Evolutionary conservation across 2,888 invertebrate species (phyloP).

Genomic region (Amphipoea oculea): DNA sequence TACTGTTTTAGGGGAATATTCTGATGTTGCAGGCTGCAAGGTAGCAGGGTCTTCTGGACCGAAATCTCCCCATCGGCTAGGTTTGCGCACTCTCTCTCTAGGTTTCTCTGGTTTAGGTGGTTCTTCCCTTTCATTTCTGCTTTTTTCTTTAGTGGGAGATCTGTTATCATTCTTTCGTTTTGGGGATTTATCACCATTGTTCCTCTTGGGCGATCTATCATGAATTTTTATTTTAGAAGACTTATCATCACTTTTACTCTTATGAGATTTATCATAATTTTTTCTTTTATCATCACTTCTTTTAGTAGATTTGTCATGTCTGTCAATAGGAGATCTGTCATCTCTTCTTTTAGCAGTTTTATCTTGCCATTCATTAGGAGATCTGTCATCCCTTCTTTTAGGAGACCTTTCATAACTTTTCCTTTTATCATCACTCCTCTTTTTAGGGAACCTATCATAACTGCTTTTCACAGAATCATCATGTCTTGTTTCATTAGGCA

Average conservation of each 20-base stretch:
- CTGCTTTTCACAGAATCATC: background rate
- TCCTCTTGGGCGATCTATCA: slow-evolving; percentile 51
- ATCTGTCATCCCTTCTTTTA: slow-evolving; percentile 14
- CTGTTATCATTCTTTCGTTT: slow-evolving; percentile 46
- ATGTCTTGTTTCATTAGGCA: background rate
- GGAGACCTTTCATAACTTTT: slow-evolving; percentile 29
- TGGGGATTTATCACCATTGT: slow-evolving; percentile 21
- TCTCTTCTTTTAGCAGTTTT: slow-evolving; percentile 7
- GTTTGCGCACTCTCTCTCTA: slow-evolving; percentile 69
- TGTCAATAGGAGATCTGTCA: slow-evolving; percentile 6
- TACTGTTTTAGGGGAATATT: slow-evolving; percentile 48
- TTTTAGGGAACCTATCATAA: slow-evolving; percentile 41
- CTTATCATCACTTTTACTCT: slow-evolving; percentile 42
- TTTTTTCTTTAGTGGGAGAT: slow-evolving; percentile 39
- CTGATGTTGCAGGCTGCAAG: slow-evolving; percentile 50
- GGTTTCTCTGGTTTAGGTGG: slow-evolving; percentile 65
- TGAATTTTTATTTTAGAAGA: slow-evolving; percentile 63
- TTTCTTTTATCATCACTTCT: slow-evolving; percentile 31
- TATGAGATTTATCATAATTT: slow-evolving; percentile 47
- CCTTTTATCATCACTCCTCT: slow-evolving; percentile 23
- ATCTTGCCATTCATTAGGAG: slow-evolving; percentile 5
- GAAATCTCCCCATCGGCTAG: slow-evolving; percentile 76
- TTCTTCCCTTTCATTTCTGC: slow-evolving; percentile 63
- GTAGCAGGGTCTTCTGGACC: slow-evolving; percentile 49
- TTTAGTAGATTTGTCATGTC: slow-evolving; percentile 1